Percentiles rank a stretch among this genome's conserved stretches.
Conservation (phyloP, 2,113 vertebrate species). For the Corythaeola cristata region DNA sequence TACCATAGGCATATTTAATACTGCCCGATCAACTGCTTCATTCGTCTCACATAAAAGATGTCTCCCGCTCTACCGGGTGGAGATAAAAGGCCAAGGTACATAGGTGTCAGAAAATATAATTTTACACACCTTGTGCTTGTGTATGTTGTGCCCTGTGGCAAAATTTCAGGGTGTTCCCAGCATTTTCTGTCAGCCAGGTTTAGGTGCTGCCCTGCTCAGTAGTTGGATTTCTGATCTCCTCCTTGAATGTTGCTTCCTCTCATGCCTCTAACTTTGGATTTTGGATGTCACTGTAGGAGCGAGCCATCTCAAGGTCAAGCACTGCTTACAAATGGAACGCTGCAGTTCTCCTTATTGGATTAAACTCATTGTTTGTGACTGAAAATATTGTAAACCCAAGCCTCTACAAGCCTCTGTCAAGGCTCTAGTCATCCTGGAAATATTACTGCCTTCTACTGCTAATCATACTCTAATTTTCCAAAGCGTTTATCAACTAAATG, state of each 20-base stretch:
- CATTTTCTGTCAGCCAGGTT: background rate
- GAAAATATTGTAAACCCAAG: background rate
- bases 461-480: background rate
- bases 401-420: background rate
- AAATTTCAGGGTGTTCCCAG: background rate
- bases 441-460: background rate
- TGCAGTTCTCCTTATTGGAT: background rate
- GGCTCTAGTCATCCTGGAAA: background rate
- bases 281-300: background rate
- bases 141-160: background rate
- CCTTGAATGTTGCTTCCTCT: background rate
- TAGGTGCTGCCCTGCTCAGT: background rate
- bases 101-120: background rate
- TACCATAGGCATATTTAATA: background rate
- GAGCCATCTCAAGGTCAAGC: background rate
- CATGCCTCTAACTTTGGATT: background rate
- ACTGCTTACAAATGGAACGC: background rate
- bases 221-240: background rate
- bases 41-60: background rate
- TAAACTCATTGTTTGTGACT: background rate
- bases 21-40: background rate
- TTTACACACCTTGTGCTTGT: background rate
- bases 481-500: background rate
- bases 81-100: background rate
- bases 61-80: background rate